Percentiles rank a stretch among this genome's conserved stretches.
Conservation (phyloP, 2,888 invertebrate genomes). For the Celastrina argiolus region DNA sequence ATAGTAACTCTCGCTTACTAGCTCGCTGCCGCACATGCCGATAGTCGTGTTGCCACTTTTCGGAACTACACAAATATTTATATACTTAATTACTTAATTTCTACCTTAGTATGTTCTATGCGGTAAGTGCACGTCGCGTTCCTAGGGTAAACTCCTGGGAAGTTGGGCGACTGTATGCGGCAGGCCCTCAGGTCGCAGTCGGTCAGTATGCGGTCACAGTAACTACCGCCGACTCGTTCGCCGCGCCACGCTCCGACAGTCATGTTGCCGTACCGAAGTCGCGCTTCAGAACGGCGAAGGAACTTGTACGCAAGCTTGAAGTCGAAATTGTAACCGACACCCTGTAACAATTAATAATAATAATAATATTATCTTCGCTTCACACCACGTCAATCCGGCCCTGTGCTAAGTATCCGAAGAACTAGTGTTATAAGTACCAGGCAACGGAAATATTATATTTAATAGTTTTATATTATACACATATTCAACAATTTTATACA, state of each 20-base stretch:
- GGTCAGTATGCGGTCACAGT: conserved; percentile 88
- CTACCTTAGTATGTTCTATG: conserved; percentile 80
- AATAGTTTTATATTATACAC: no score
- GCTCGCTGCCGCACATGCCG: no score
- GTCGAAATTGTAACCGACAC: conserved; percentile 88
- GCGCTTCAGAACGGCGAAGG: conserved; percentile 85
- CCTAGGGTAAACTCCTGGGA: conserved; percentile 92
- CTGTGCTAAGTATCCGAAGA: no score
- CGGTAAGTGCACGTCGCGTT: conserved; percentile 90
- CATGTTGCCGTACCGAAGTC: conserved; percentile 86
- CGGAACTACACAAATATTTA: no score
- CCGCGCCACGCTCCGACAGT: conserved; percentile 86
- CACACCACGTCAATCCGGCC: no score
- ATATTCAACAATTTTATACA: no score
- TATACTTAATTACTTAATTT: no score
- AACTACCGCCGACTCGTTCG: conserved; percentile 84
- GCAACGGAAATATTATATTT: no score
- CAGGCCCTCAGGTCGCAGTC: conserved; percentile 84
- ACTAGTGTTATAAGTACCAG: no score
- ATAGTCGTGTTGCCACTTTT: no score
- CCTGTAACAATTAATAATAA: conserved; percentile 78
- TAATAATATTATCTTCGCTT: no score
- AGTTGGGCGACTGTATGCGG: conserved; percentile 92
- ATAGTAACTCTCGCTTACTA: no score
- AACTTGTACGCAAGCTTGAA: conserved; percentile 92